These are phyloP conservation scores for Cyprinodon variegatus DNA, from an alignment of 2,113 vertebrate species.

Conservation along the genomic window DNA sequence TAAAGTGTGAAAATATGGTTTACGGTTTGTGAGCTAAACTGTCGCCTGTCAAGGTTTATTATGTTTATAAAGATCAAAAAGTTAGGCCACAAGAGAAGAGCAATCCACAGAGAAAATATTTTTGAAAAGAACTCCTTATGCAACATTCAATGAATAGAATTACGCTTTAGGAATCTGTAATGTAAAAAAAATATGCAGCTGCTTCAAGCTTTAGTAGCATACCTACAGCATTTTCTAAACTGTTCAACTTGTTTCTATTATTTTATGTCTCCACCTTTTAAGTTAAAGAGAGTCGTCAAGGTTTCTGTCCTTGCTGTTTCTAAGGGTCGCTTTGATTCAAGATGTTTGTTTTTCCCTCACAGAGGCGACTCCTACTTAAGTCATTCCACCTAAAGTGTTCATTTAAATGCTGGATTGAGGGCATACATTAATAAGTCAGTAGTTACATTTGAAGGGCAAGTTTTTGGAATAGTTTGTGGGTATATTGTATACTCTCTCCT, in stretches of 20 bases:
- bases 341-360: not conserved
- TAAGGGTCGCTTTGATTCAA: constrained; percentile 11
- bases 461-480: not conserved
- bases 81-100: not conserved
- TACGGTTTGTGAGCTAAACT: constrained; percentile 28
- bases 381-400: constrained; percentile 3
- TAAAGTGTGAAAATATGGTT: constrained; percentile 32
- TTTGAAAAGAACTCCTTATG: not conserved
- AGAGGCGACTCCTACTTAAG: not conserved
- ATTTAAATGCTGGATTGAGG: not conserved
- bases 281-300: constrained; percentile 12
- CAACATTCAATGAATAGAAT: constrained; percentile 10
- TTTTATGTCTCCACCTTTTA: not conserved
- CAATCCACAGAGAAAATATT: not conserved
- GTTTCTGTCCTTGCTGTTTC: not conserved
- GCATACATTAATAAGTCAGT: not conserved
- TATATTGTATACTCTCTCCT: not conserved
- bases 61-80: constrained; percentile 25
- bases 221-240: not conserved
- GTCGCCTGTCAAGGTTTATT: constrained; percentile 34
- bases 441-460: not conserved
- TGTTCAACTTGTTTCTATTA: not conserved
- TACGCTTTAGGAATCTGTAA: not conserved
- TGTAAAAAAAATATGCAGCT: not conserved
- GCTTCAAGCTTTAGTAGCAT: not conserved